These are phyloP conservation scores for Dioctria rufipes DNA, from an alignment of 2,888 invertebrate genomes.

Conservation along the genomic window DNA sequence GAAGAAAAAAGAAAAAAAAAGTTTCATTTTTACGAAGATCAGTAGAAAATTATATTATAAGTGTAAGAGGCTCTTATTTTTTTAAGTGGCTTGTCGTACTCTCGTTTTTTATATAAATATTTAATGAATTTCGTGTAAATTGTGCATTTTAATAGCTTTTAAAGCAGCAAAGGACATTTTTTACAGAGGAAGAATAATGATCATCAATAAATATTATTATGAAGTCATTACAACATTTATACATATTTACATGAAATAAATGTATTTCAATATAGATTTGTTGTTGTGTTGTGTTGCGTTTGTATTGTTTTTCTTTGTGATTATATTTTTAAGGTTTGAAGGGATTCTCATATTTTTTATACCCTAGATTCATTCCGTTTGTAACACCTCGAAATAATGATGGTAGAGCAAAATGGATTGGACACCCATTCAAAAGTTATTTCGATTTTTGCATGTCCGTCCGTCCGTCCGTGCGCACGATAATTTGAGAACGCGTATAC, in stretches of 20 bases:
- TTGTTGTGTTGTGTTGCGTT: no score
- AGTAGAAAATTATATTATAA: background rate
- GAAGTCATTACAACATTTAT: slow-evolving; percentile 41
- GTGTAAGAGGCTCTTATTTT: slow-evolving; percentile 40
- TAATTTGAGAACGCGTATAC: no score
- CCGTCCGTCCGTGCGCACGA: no score
- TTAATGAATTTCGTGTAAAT: slow-evolving; percentile 27
- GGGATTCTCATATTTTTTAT: no score
- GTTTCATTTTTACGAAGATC: slow-evolving; percentile 21
- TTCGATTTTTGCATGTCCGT: no score
- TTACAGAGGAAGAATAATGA: slow-evolving; percentile 15
- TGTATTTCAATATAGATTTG: slow-evolving; percentile 38
- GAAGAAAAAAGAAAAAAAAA: background rate
- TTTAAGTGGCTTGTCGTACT: slow-evolving; percentile 27
- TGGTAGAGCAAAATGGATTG: no score
- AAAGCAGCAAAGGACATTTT: slow-evolving; percentile 25
- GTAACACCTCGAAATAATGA: no score
- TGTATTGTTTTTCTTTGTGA: no score
- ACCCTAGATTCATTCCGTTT: no score
- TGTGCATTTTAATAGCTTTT: slow-evolving; percentile 35
- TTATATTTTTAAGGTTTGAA: no score
- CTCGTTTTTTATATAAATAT: slow-evolving; percentile 32
- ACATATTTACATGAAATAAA: slow-evolving; percentile 52
- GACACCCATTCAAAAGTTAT: no score
- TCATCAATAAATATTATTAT: slow-evolving; percentile 39